Base-by-base conservation (phyloP, 1,140 invertebrate species). In the Glossosoma conforme region DNA sequence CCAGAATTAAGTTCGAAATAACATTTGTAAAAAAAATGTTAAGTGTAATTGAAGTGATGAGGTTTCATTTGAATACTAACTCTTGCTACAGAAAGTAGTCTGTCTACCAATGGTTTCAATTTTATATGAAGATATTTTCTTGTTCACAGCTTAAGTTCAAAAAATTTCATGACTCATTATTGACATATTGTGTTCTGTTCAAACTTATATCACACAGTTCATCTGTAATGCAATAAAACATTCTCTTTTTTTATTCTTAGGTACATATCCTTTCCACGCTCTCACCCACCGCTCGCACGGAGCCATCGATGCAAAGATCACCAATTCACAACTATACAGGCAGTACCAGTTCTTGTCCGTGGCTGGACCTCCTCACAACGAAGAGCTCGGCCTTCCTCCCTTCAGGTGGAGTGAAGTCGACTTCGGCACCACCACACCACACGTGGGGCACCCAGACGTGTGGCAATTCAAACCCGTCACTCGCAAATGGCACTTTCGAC, bases 231-330 rank as follows among this genome's bases (percentile, higher is more conserved):
- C n/a, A n/a, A n/a, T 11, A 36, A 9, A 40, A 22, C 10, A 25
- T n/a, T 42, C 9, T 21, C 21, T 35, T 35, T 14, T 19, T 25
- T 44, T 8, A 1, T 32, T 55, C 52, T 38, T 52, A 73, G 70
- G 70, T 19, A 81, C 72, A 17, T 86, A 83, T 63, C 82, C 83
- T 14, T 79, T 85, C 64, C 64, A 63, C 2, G 75, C 79, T 13
- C 66, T 86, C 33, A 80, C 81, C n/a, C 81, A 84, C 64, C 65
- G 82, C 44, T 70, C 72, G 50, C 80, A 84, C 66, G 83, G 81
- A 56, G 81, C 75, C 24, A 82, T 77, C 10, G 84, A 86, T 66
- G 77, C 79, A 59, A 86, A 86, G 72, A 72, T 82, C 37, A 73
- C 67, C 3, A 68, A 60, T 58, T 66, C 51, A 8, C 20, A 56